phyloP scores from a whole-genome alignment of 2,797 vertebrate genomes.

The Mormyrus proboscirostris region DNA sequence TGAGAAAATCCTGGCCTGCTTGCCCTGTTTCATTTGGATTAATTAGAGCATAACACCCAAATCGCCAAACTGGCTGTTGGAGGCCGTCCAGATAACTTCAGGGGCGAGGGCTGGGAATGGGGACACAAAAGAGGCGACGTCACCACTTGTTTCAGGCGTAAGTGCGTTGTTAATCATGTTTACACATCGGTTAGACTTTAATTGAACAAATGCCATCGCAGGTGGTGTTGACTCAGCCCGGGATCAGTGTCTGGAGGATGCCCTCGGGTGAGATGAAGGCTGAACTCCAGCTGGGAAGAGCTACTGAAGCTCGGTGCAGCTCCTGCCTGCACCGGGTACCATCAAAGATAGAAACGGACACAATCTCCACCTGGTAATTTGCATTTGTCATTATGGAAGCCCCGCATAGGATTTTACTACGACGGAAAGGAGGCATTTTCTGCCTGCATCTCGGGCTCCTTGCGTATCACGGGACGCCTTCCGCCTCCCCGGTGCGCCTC shows the following conservation, averaged over 20 bases:
- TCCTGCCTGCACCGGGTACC: not conserved
- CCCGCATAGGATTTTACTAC: not conserved
- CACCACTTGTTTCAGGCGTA: not conserved
- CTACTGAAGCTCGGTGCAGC: not conserved
- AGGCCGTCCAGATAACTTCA: slow-evolving; percentile 10
- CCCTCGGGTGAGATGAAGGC: not conserved
- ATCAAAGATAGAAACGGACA: not conserved
- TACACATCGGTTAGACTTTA: not conserved
- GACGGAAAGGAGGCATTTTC: not conserved
- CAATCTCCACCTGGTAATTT: not conserved
- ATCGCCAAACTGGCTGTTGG: slow-evolving; percentile 8
- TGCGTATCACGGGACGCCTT: not conserved
- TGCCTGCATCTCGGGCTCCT: not conserved
- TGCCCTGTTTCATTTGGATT: slow-evolving; percentile 8
- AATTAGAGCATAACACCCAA: slow-evolving; percentile 17
- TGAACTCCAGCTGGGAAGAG: not conserved
- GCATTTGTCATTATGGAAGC: slow-evolving; percentile 5
- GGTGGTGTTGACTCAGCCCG: not conserved
- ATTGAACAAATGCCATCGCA: not conserved
- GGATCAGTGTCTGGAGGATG: not conserved
- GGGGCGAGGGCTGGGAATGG: not conserved
- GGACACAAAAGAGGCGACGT: not conserved
- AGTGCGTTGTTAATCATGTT: not conserved
- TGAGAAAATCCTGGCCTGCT: slow-evolving; percentile 13
- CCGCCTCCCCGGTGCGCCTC: not conserved